Base-by-base conservation (phyloP, 2,888 invertebrate genomes). In the Drosophila anomelani region DNA sequence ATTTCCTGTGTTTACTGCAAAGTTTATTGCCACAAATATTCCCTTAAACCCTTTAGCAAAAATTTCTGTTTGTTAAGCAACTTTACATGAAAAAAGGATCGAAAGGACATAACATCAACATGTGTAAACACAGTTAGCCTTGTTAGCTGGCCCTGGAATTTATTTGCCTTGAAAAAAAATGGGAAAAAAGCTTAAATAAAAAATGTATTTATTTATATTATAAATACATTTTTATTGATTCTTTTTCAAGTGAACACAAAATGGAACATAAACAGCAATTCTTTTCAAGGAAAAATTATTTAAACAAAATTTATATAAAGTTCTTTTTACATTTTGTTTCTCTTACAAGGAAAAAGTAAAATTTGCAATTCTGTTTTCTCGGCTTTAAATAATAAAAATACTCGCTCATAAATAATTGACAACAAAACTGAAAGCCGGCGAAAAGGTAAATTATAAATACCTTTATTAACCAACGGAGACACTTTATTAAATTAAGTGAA, bases 401-500 rank as follows among this genome's bases (percentile, higher is more conserved):
- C 44, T 8, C 15, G 15, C 2, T 13, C 13, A 15, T 51, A 2
- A 51, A 47, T 47, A n/a, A 46, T 26, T 46, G 26, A 46, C 4
- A 0, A 15, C 9, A 26, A 2, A 29, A n/a, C 10, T n/a, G 6
- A 47, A 10, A 46, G 26, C 46, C 26, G 46, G 46, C n/a, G 10
- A n/a, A 29, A 29, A n/a, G 29, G 47, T 20, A 38, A 32, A 43
- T 32, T 12, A 57, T 26, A 34, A 34, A n/a, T 49, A 51, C 13
- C 32, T 8, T 26, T 29, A 51, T 34, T 34, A 17, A 20, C 58
- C 26, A 12, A 17, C 17, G n/a, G 13, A 29, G 15, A 15, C 26
- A 17, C 17, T 58, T 57, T 38, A 58, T 29, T 29, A 17, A 57
- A 59, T 43, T 29, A 20, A 43, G 46, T 56, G 17, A 29, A 43